phyloP scores from a whole-genome alignment of 2,113 vertebrate genomes.

The Anser cygnoides region DNA sequence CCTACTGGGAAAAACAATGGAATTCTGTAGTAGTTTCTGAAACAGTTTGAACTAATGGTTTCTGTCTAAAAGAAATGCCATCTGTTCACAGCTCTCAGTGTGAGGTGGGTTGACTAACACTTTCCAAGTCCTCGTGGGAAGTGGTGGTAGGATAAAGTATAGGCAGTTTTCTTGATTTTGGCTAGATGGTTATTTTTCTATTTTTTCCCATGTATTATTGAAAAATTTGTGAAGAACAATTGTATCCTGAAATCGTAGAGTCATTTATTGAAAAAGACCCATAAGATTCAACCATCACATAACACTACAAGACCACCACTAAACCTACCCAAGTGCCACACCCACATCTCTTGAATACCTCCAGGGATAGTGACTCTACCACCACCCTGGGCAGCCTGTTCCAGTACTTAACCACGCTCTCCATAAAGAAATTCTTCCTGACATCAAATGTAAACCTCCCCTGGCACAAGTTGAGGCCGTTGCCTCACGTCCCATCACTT shows the following conservation, averaged over 20 bases:
- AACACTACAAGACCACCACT: too few relatives aligned
- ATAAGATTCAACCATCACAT: background rate
- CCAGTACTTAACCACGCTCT: background rate
- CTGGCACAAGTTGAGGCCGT: background rate
- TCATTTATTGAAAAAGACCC: background rate
- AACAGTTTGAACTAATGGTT: background rate
- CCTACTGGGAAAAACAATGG: background rate
- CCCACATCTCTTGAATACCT: background rate
- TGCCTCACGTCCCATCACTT: background rate
- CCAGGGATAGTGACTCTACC: background rate
- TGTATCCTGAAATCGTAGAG: background rate
- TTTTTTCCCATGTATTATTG: background rate
- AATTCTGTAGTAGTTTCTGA: background rate
- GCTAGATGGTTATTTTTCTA: background rate
- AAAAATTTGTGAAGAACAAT: background rate
- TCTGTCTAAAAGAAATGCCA: background rate
- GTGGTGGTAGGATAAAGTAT: background rate
- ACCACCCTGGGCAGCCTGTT: background rate
- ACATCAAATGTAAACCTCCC: background rate
- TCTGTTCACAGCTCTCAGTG: background rate
- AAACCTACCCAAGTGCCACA: background rate
- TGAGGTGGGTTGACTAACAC: background rate
- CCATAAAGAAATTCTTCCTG: background rate
- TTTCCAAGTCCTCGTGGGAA: background rate
- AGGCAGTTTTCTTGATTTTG: background rate